These are phyloP conservation scores for Sternarchorhynchus goeldii DNA, from an alignment of 2,797 vertebrate genomes.

Conservation along the genomic window DNA sequence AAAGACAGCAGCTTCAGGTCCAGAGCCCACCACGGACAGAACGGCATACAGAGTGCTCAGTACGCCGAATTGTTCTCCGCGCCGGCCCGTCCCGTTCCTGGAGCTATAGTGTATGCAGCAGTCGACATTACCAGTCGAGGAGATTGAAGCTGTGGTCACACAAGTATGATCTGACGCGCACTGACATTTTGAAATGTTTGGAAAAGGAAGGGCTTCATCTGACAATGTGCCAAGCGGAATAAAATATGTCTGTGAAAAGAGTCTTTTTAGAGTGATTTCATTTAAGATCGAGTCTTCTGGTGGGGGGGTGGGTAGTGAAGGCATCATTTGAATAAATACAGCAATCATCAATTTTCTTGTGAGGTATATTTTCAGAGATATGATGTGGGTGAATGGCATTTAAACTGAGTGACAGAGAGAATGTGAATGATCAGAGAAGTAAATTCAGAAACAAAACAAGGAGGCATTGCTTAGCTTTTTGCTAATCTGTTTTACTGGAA, in stretches of 20 bases:
- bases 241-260: conserved; percentile 36
- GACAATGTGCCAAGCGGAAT: conserved; percentile 24
- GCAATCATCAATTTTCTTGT: conserved; percentile 36
- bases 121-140: conserved; percentile 20
- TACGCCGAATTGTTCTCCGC: not conserved
- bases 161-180: conserved; percentile 35
- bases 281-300: conserved; percentile 42
- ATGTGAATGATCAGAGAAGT: conserved; percentile 7
- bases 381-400: conserved; percentile 36
- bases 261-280: conserved; percentile 35
- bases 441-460: not conserved
- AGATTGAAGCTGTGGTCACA: conserved; percentile 43
- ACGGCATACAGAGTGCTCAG: conserved; percentile 1
- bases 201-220: conserved; percentile 21
- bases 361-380: conserved; percentile 31
- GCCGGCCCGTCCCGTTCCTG: conserved; percentile 17
- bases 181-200: conserved; percentile 45
- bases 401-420: conserved; percentile 5
- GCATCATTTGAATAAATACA: conserved; percentile 33
- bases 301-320: conserved; percentile 5
- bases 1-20: conserved; percentile 5
- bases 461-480: not conserved
- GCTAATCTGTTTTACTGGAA: not conserved
- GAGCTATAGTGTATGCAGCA: conserved; percentile 34
- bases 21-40: not conserved